These are phyloP conservation scores for Ptychoptera albimana DNA, from an alignment of 2,888 invertebrate species.

Conservation along the genomic window DNA sequence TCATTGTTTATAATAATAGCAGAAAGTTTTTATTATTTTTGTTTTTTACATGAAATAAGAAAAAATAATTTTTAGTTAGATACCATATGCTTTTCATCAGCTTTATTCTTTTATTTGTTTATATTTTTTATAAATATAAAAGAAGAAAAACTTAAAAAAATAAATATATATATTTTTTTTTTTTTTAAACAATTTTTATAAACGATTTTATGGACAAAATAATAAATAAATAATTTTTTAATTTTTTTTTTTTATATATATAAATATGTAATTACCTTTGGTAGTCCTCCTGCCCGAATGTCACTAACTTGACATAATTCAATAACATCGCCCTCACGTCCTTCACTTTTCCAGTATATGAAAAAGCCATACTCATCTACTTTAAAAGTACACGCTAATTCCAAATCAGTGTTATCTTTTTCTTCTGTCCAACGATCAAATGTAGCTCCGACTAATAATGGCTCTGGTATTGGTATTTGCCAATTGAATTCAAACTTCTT, in stretches of 20 bases:
- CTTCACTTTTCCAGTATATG: constrained; percentile 96
- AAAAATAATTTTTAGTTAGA: no score
- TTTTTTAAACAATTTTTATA: no score
- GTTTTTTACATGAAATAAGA: no score
- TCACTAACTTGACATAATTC: constrained; percentile 98
- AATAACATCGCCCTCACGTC: constrained; percentile 95
- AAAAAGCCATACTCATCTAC: constrained; percentile 97
- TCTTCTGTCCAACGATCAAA: constrained; percentile 99
- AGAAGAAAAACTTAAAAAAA: no score
- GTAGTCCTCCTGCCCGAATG: constrained; percentile 81
- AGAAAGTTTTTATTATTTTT: no score
- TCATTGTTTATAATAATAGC: neutral
- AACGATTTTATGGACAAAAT: no score
- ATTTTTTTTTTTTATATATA: neutral
- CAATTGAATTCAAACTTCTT: constrained; percentile 98
- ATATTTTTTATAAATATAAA: no score
- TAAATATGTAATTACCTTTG: constrained; percentile 47
- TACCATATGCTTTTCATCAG: no score
- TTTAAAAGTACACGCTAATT: constrained; percentile 77
- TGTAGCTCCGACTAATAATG: constrained; percentile 57
- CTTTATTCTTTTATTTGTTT: no score
- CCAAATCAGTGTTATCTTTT: constrained; percentile 79
- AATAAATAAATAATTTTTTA: neutral
- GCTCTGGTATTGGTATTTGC: constrained; percentile 87
- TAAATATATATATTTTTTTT: no score